Evolutionary conservation across 2,888 invertebrate genomes (phyloP).

Genomic region (Ferrisia virgata): DNA sequence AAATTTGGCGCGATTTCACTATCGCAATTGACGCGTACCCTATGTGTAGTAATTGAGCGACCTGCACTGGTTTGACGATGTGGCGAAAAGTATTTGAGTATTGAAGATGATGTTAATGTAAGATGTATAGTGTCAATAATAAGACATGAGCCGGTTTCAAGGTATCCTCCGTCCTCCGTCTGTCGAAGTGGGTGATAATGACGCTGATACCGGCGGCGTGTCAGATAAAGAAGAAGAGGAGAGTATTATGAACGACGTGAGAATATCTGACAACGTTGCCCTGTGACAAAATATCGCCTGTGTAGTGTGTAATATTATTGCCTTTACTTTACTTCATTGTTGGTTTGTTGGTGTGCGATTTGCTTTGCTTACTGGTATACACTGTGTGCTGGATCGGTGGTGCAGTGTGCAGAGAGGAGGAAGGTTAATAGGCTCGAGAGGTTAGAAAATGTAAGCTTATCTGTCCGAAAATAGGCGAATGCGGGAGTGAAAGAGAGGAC

Average conservation of each 20-base stretch:
- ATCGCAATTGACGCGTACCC: background rate
- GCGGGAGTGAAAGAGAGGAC: background rate
- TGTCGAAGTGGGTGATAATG: conserved; percentile 29
- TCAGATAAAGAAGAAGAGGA: too few species aligned
- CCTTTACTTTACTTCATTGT: conserved; percentile 10
- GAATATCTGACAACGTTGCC: conserved; percentile 30
- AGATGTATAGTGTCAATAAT: background rate
- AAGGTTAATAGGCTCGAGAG: conserved; percentile 31
- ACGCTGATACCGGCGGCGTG: background rate
- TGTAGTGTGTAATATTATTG: background rate
- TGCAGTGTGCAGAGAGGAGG: too few species aligned
- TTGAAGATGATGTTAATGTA: background rate
- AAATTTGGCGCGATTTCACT: background rate
- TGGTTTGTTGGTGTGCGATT: conserved; percentile 24
- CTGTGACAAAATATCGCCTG: conserved; percentile 31
- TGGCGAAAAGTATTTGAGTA: conserved; percentile 21
- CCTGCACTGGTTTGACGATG: background rate
- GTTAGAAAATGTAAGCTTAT: conserved; percentile 12
- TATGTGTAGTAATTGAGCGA: background rate
- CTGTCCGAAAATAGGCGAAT: conserved; percentile 21
- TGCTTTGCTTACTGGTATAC: background rate
- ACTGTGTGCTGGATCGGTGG: background rate
- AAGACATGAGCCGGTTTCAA: conserved; percentile 14
- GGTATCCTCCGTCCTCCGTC: background rate
- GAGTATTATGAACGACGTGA: background rate